phyloP scores from a whole-genome alignment of 2,797 vertebrate species.

The Acipenser ruthenus region DNA sequence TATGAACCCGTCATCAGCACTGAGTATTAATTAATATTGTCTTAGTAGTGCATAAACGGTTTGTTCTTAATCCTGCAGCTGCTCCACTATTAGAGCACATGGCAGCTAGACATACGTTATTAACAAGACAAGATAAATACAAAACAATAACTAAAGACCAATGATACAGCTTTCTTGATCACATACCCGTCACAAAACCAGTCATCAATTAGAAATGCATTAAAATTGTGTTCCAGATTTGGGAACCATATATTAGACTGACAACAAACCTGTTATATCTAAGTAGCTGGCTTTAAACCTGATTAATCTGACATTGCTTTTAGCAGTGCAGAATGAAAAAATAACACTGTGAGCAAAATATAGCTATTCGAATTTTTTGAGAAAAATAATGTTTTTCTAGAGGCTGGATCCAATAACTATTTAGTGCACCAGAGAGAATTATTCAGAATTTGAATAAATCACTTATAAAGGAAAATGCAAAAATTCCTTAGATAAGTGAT shows the following conservation, averaged over 20 bases:
- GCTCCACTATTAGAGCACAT: slow-evolving; percentile 5
- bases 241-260: slow-evolving; percentile 4
- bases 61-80: slow-evolving; percentile 15
- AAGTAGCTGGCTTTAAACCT: not conserved
- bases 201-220: not conserved
- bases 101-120: slow-evolving; percentile 1
- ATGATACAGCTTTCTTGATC: slow-evolving; percentile 6
- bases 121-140: slow-evolving; percentile 13
- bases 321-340: not conserved
- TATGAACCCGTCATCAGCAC: slow-evolving; percentile 15
- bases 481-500: too few relatives aligned
- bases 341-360: not conserved
- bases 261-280: not conserved
- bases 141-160: slow-evolving; percentile 19
- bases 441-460: too few relatives aligned
- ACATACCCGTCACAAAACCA: not conserved
- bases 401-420: too few relatives aligned
- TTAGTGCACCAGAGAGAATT: too few relatives aligned
- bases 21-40: slow-evolving; percentile 18
- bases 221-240: not conserved
- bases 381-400: too few relatives aligned
- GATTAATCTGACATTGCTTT: not conserved
- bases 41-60: slow-evolving; percentile 7
- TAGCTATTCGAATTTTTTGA: too few relatives aligned
- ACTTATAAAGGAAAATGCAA: too few relatives aligned